Conservation (phyloP, 2,113 vertebrate genomes). For the Cynocephalus volans region DNA sequence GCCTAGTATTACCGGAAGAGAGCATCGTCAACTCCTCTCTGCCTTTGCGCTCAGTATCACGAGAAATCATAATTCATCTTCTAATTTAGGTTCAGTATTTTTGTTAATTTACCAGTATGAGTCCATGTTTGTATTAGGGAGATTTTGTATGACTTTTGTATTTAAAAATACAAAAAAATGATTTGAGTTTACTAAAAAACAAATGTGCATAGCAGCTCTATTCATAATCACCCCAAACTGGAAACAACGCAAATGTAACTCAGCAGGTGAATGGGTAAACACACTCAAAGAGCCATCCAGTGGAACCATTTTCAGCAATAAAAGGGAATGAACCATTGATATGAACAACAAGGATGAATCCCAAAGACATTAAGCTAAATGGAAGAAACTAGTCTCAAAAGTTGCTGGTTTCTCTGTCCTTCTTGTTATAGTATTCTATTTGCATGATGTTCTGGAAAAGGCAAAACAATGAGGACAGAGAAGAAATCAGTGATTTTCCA, state of each 20-base stretch:
- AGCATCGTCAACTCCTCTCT: neutral
- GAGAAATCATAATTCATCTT: neutral
- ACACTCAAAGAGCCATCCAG: rapidly evolving
- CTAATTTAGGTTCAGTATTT: neutral
- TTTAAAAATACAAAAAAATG: neutral
- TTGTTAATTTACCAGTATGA: neutral
- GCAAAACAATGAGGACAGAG: rapidly evolving
- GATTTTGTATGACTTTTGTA: neutral
- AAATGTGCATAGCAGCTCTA: neutral
- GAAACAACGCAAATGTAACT: neutral
- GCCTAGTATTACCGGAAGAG: too few species aligned
- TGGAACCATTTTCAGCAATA: rapidly evolving
- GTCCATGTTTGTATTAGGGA: neutral
- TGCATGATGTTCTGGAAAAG: too few species aligned
- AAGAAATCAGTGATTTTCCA: neutral
- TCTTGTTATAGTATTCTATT: neutral
- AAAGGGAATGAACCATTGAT: rapidly evolving
- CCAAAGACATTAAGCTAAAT: rapidly evolving
- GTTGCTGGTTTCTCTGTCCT: too few species aligned
- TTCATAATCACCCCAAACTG: neutral
- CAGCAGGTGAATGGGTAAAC: neutral
- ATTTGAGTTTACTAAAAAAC: neutral
- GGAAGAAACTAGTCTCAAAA: neutral
- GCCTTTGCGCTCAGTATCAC: neutral
- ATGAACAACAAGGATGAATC: rapidly evolving